These are phyloP conservation scores for Nothoprocta pentlandii DNA, from an alignment of 2,113 vertebrate genomes.

Conservation along the genomic window DNA sequence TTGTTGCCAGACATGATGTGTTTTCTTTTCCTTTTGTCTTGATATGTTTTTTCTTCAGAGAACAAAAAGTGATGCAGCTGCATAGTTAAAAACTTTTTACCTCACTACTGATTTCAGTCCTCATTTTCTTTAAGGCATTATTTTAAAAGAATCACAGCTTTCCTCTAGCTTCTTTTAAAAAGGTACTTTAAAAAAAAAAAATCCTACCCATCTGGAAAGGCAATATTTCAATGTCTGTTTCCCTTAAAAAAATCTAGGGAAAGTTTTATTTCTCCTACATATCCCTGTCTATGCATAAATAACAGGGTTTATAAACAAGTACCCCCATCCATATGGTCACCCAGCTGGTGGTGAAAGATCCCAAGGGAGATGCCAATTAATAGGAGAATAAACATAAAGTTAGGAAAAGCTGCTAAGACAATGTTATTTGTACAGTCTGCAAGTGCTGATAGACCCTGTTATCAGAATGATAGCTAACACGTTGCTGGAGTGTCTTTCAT, in stretches of 20 bases:
- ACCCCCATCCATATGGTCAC: conserved; percentile 58
- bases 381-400: conserved; percentile 22
- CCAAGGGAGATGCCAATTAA: conserved; percentile 49
- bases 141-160: background rate
- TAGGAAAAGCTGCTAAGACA: background rate
- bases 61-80: background rate
- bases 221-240: background rate
- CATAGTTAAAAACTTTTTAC: background rate
- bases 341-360: conserved; percentile 56
- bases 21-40: background rate
- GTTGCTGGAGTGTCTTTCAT: background rate
- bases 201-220: background rate
- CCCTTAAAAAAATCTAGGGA: background rate
- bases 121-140: background rate
- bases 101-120: background rate
- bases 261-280: conserved; percentile 41
- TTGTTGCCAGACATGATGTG: background rate
- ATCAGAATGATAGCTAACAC: background rate
- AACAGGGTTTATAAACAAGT: conserved; percentile 59
- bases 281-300: conserved; percentile 34
- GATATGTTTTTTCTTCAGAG: background rate
- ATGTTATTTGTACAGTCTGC: background rate
- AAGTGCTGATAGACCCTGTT: background rate
- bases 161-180: background rate
- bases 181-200: background rate